Evolutionary conservation across 2,113 vertebrate genomes (phyloP), one percentile per base, ranked within the genome.

Genomic region (Ramphastos sulfuratus): DNA sequence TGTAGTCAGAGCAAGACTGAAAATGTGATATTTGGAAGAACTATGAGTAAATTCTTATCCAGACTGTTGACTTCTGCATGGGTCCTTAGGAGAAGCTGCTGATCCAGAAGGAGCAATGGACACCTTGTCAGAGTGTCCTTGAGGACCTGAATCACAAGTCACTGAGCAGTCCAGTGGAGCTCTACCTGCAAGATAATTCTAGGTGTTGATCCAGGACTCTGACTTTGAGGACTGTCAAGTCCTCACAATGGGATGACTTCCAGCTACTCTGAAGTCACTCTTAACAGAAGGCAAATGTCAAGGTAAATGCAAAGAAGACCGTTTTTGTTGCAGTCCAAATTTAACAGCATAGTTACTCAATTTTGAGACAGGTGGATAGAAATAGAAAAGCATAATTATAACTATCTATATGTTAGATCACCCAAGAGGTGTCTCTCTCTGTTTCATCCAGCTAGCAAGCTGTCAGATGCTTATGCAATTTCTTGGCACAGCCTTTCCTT

Each of bases 381-480:
- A 96, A 96, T 95, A 96, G 96, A 94, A 94, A 95, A 88, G 71
- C 88, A 78, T 93, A 92, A 96, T 93, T 95, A 92, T 90, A 94
- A 72, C 85, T 96, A 96, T 96, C 90, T 96, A 84, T 95, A 96
- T 92, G 96, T 96, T 96, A 94, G 93, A 95, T 96, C 95, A 94
- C 83, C 88, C 92, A 88, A 94, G 95, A 96, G 93, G 92, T 95
- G 93, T 92, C 95, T 96, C 74, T 96, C 87, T 95, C 93, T 93
- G 73, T 93, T 96, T 95, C 83, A 96, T 93, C 77, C 93, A 96
- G 83, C 92, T 92, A 95, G 88, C 93, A 93, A 96, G 83, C 92
- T 95, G 96, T 96, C 96, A 96, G 93, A 92, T 88, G 83, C 92
- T 96, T 96, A 96, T 95, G 95, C 95, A 96, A 95, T 90, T 81